Percentiles rank a stretch among this genome's conserved stretches.
Conservation (phyloP, 92 coral and sea anemone species). For the Paragorgia papillata region DNA sequence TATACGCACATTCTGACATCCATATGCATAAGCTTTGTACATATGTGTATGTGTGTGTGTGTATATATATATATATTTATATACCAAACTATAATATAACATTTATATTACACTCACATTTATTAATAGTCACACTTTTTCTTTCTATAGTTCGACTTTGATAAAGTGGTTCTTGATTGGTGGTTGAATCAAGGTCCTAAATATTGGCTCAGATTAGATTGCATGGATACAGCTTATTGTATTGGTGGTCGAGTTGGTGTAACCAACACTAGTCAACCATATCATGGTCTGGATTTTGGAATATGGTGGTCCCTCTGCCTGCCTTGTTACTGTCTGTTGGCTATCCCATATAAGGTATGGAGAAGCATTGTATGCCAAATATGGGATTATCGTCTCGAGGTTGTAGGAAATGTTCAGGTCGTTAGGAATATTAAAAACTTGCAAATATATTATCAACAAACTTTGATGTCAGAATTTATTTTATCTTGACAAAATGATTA, state of each 20-base stretch:
- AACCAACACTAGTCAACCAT: conserved; percentile 67
- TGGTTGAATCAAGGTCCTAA: conserved; percentile 85
- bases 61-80: too few species aligned
- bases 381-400: neutral
- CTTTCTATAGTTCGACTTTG: conserved; percentile 71
- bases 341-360: conserved; percentile 86
- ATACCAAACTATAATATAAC: too few species aligned
- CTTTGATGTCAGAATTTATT: neutral
- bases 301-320: conserved; percentile 87
- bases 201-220: conserved; percentile 79
- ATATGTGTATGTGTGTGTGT: too few species aligned
- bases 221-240: conserved; percentile 73
- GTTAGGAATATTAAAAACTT: neutral
- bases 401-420: neutral
- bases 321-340: conserved; percentile 77
- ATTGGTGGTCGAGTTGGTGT: conserved; percentile 76
- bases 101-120: too few species aligned
- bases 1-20: too few species aligned
- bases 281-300: conserved; percentile 86
- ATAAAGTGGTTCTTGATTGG: conserved; percentile 82
- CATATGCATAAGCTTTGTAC: too few species aligned
- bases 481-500: too few species aligned
- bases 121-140: too few species aligned
- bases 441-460: neutral
- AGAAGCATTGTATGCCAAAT: conserved; percentile 53